Percentiles rank a stretch among this genome's conserved stretches.
These are phyloP conservation scores for Heliothis virescens DNA, from an alignment of 1,140 invertebrate species.

Conservation along the genomic window DNA sequence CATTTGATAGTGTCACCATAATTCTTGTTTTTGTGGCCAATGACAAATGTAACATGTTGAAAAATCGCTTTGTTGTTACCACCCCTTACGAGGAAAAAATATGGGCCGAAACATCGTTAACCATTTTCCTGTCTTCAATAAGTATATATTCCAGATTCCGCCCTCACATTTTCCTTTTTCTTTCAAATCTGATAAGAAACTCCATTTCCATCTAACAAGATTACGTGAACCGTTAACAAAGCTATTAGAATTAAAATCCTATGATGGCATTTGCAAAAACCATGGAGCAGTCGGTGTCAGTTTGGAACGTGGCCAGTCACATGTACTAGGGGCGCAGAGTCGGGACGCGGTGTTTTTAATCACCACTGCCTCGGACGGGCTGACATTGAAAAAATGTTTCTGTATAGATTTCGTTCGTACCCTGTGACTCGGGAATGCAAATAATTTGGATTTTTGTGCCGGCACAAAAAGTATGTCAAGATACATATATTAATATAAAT, in stretches of 20 bases:
- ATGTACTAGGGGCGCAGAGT: conserved; percentile 38
- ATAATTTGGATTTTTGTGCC: conserved; percentile 12
- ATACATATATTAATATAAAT: too few species aligned
- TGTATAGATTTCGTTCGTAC: conserved; percentile 12
- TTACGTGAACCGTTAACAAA: conserved; percentile 32
- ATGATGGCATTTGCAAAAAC: conserved; percentile 35
- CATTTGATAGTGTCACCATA: too few species aligned
- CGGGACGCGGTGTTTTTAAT: conserved; percentile 42
- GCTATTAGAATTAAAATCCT: conserved; percentile 37
- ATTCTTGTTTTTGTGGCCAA: not conserved
- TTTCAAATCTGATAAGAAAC: conserved; percentile 31
- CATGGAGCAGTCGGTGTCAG: conserved; percentile 35
- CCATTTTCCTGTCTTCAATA: conserved; percentile 17
- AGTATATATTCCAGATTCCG: conserved; percentile 25
- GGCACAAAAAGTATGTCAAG: not conserved
- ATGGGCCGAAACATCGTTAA: not conserved
- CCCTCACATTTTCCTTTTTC: conserved; percentile 20
- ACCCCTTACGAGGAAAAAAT: not conserved
- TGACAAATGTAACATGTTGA: not conserved
- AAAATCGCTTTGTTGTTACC: not conserved
- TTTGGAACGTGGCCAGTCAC: conserved; percentile 44
- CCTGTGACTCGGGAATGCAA: not conserved
- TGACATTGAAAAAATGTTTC: conserved; percentile 45
- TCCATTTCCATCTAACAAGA: conserved; percentile 31
- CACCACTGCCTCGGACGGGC: conserved; percentile 35